A percentile compares a stretch with the other conserved stretches of the same genome.
Evolutionary conservation across 92 coral and sea anemone species (phyloP).

Genomic region (Pocillopora meandrina): DNA sequence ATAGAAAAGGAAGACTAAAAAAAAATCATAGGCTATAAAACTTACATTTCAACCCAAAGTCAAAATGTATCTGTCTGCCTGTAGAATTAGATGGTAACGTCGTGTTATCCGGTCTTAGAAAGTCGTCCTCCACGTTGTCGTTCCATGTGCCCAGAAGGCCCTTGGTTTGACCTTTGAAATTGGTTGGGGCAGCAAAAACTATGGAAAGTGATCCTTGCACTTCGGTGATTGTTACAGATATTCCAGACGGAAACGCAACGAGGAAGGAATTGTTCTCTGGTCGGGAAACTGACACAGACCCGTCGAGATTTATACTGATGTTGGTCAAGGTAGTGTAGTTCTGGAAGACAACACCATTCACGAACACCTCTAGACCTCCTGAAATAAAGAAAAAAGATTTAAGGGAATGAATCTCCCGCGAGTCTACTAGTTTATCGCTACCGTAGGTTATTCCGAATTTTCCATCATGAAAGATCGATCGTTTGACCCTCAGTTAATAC

Average conservation of each 20-base stretch:
- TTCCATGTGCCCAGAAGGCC: constrained; percentile 62
- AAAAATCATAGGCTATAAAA: neutral
- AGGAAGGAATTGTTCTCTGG: constrained; percentile 48
- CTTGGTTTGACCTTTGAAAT: constrained; percentile 42
- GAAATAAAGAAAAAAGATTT: neutral
- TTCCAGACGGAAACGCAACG: constrained; percentile 58
- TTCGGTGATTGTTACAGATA: constrained; percentile 47
- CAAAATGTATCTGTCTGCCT: constrained; percentile 47
- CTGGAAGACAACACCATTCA: constrained; percentile 38
- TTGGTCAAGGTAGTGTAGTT: constrained; percentile 38
- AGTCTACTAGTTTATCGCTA: neutral
- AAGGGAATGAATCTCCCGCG: neutral
- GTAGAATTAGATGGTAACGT: constrained; percentile 40
- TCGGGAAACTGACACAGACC: constrained; percentile 46
- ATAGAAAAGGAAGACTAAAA: no score
- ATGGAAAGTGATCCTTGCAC: constrained; percentile 41
- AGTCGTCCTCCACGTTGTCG: constrained; percentile 45
- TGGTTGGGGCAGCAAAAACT: constrained; percentile 27
- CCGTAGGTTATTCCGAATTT: no score
- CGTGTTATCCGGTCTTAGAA: constrained; percentile 53
- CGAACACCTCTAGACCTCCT: constrained; percentile 49
- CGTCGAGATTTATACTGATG: constrained; percentile 22
- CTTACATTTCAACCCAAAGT: constrained; percentile 67
- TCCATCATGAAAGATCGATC: no score
- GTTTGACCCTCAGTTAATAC: no score